Evolutionary conservation across 2,888 invertebrate genomes (phyloP).

Genomic region (Gonocerus acuteangulatus): DNA sequence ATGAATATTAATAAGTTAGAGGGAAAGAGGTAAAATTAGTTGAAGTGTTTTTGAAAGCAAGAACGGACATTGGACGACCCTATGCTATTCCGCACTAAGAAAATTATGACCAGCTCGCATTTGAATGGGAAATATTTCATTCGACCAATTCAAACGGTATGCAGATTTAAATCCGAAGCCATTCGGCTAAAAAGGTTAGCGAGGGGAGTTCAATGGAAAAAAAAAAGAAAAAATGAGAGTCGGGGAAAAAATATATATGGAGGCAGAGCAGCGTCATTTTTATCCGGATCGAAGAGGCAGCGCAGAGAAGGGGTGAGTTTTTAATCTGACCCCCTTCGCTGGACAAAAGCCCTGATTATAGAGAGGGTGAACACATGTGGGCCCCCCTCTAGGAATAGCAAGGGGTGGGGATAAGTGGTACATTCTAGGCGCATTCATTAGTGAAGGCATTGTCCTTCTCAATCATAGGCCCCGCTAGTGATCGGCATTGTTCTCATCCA

Average conservation of each 20-base stretch:
- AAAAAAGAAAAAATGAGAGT: conserved; percentile 7
- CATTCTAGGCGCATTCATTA: neutral
- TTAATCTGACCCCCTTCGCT: conserved; percentile 17
- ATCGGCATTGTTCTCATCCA: no score
- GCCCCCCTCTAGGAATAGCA: no score
- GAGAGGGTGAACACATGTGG: conserved; percentile 25
- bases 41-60: no score
- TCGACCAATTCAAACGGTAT: conserved; percentile 6
- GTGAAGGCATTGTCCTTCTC: neutral
- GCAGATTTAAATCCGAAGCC: conserved; percentile 12
- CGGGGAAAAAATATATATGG: neutral
- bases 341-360: conserved; percentile 25
- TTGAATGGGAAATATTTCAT: neutral
- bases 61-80: no score
- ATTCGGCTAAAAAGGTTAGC: conserved; percentile 18
- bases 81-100: neutral
- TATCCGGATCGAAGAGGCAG: conserved; percentile 2
- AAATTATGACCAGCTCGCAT: neutral
- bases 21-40: no score
- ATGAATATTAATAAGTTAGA: no score
- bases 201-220: neutral
- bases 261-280: conserved; percentile 7
- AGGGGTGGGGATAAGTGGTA: neutral
- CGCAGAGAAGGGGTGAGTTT: conserved; percentile 13
- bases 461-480: no score